Percentiles rank a stretch among this genome's conserved stretches.
These are phyloP conservation scores for Leptogaster cylindrica DNA, from an alignment of 2,888 invertebrate genomes.

Conservation along the genomic window DNA sequence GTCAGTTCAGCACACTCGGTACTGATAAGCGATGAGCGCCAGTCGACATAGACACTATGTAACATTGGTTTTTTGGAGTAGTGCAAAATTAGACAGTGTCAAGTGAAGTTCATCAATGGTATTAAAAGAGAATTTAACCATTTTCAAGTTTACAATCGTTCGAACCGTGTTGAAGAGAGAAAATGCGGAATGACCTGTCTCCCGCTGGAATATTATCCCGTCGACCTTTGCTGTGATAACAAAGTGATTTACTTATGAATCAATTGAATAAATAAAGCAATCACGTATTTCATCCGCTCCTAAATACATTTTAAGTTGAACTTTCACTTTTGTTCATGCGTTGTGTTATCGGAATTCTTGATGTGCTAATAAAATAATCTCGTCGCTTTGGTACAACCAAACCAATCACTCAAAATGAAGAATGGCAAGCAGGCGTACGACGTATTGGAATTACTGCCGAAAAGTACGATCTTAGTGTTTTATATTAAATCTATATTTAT, in stretches of 20 bases:
- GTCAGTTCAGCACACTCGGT: constrained; percentile 21
- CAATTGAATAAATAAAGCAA: constrained; percentile 7
- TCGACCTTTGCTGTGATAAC: constrained; percentile 3
- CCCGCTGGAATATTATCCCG: constrained; percentile 12
- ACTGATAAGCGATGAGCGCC: constrained; percentile 21
- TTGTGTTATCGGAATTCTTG: not conserved
- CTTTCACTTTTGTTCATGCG: constrained; percentile 24
- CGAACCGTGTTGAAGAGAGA: not conserved
- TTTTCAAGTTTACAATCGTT: not conserved
- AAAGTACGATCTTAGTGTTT: constrained; percentile 15
- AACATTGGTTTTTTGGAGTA: too few species aligned
- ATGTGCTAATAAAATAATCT: constrained; percentile 9
- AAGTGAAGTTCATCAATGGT: constrained; percentile 4
- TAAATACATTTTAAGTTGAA: constrained; percentile 1
- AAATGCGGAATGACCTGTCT: constrained; percentile 9
- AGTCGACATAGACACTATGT: too few species aligned
- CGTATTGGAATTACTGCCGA: constrained; percentile 24
- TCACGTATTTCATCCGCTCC: not conserved
- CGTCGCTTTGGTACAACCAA: too few species aligned
- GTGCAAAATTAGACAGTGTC: constrained; percentile 13
- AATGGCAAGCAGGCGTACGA: constrained; percentile 26
- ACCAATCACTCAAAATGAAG: constrained; percentile 33
- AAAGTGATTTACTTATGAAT: constrained; percentile 29
- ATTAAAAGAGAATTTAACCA: too few species aligned
- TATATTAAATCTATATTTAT: constrained; percentile 33